A percentile compares a stretch with the other conserved stretches of the same genome.
phyloP scores from a whole-genome alignment of 2,797 vertebrate genomes.

The Argentina silus region DNA sequence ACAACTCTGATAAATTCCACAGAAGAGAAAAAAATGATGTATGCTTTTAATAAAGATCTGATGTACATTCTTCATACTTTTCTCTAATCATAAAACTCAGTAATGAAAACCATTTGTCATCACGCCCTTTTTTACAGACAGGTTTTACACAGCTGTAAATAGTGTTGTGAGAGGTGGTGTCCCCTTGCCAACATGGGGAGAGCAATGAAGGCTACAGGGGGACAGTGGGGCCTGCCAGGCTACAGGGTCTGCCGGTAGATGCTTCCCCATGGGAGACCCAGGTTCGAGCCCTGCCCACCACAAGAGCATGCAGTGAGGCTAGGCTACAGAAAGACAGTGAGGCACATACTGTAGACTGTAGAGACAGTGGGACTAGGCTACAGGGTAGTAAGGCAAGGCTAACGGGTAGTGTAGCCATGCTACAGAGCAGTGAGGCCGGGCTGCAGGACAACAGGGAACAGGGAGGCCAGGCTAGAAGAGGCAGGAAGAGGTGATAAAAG shows the following conservation, averaged over 20 bases:
- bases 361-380: no score
- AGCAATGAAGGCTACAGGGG: conserved; percentile 13
- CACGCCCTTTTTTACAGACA: conserved; percentile 34
- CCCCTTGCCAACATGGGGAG: conserved; percentile 50
- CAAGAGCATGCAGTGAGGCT: not conserved
- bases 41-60: conserved; percentile 14
- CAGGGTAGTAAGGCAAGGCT: no score
- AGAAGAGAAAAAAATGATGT: conserved; percentile 26
- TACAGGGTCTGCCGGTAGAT: no score
- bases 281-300: no score
- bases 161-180: conserved; percentile 31
- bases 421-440: not conserved
- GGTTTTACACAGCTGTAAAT: conserved; percentile 49
- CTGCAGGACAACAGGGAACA: not conserved
- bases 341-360: no score
- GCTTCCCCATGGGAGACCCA: no score
- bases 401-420: no score
- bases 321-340: not conserved
- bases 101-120: conserved; percentile 63
- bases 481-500: not conserved
- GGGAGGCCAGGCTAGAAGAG: not conserved
- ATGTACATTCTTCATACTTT: conserved; percentile 30
- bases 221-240: not conserved
- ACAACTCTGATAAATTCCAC: conserved; percentile 37
- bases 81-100: conserved; percentile 47